Conservation (phyloP, 1,140 invertebrate genomes). For the Mizuhopecten yessoensis region DNA sequence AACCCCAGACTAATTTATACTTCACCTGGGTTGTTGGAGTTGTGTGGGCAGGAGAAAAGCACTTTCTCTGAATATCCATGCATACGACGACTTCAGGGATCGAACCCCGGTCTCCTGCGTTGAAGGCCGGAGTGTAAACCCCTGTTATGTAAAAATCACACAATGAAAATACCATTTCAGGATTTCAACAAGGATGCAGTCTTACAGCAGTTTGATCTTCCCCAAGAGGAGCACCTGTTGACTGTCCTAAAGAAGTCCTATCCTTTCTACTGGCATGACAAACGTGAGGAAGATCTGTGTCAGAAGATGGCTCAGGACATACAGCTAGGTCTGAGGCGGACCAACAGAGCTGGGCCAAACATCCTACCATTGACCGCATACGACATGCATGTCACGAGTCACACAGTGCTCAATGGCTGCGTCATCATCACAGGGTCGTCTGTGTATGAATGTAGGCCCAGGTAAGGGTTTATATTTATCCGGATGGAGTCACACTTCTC, state of each 20-base stretch:
- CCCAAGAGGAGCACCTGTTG: conserved; percentile 77
- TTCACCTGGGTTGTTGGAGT: no score
- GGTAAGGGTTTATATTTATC: conserved; percentile 83
- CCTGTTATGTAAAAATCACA: no score
- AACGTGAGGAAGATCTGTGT: conserved; percentile 70
- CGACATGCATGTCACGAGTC: conserved; percentile 71
- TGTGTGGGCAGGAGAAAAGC: no score
- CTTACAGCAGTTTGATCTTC: conserved; percentile 81
- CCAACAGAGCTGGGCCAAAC: neutral
- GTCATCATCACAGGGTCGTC: conserved; percentile 88
- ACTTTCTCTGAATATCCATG: no score
- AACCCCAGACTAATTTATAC: no score
- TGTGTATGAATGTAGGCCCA: conserved; percentile 88
- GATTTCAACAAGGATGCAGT: conserved; percentile 79
- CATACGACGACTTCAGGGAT: no score
- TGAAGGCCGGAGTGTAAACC: no score
- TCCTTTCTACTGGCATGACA: conserved; percentile 81
- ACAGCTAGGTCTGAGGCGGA: conserved; percentile 41
- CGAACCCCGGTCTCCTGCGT: no score
- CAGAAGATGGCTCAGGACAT: conserved; percentile 50
- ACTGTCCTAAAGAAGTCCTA: conserved; percentile 77
- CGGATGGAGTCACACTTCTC: no score
- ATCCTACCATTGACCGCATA: conserved; percentile 46
- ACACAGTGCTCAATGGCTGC: conserved; percentile 85
- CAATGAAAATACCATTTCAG: no score